Evolutionary conservation across 2,797 vertebrate genomes (phyloP), one percentile per base, ranked within the genome.

Genomic region (Orestias chungarensis): DNA sequence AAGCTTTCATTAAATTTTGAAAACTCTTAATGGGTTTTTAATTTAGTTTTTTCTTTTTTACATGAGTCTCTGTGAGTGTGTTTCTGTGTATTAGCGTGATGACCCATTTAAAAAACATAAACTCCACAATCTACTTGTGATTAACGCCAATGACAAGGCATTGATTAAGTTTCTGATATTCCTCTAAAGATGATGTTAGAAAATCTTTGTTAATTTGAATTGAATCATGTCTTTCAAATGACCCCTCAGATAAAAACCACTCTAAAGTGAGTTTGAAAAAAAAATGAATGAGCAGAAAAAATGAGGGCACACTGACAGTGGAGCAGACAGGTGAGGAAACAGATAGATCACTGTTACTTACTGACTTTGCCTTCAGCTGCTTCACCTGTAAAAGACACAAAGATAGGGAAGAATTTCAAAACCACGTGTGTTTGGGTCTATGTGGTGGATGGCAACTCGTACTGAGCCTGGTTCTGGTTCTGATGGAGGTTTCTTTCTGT

Each of bases 341-440:
- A 3, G 43, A 38, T 15, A 50, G 54, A 3, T 40, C 23, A 50
- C 3, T 52, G n/a, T 25, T 52, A 97, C 96, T 97, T 96, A 98
- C 97, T 95, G 91, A 93, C 92, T 43, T 89, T 87, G 49, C 94
- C 90, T 87, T 95, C 95, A 43, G 93, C 91, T 64, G 95, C 95
- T 8, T 96, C 94, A 96, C 97, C 97, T 98, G 92, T 68, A 79
- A 83, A 81, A 82, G 62, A 85, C 14, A 27, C 40, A 68, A 54
- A 54, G 49, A 38, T 68, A 54, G 6, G 10, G 15, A 47, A 31
- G n/a, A 31, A 35, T 23, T 20, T 49, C 31, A 9, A 27, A 49
- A 12, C 38, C 66, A 35, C 52, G 6, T 57, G 38, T n/a, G n/a
- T n/a, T n/a, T n/a, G n/a, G n/a, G n/a, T n/a, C n/a, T n/a, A n/a